phyloP scores from a whole-genome alignment of 1,140 invertebrate genomes.

The Meloidogyne hapla region DNA sequence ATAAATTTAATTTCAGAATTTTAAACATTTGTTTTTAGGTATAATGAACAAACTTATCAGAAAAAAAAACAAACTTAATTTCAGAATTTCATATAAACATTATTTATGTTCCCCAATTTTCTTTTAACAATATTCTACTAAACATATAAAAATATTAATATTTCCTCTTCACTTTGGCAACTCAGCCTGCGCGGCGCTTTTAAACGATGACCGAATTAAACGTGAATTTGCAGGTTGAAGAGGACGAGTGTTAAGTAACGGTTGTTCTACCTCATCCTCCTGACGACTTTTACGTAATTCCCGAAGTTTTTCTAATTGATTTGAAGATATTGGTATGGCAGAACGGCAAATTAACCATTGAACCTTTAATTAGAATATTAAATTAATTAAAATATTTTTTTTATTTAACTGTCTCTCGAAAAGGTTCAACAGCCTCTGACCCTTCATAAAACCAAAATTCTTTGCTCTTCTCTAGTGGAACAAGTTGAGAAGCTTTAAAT shows the following conservation, averaged over 20 bases:
- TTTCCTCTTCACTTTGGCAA: conserved; percentile 27
- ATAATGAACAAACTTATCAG: too few species aligned
- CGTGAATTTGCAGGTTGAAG: conserved; percentile 47
- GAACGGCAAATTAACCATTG: conserved; percentile 63
- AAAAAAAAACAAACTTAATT: background rate
- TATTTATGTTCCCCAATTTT: background rate
- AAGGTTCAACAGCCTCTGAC: conserved; percentile 60
- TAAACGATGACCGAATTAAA: conserved; percentile 50
- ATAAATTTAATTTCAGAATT: background rate
- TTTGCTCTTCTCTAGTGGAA: conserved; percentile 59
- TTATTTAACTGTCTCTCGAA: conserved; percentile 47
- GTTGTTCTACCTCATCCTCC: conserved; percentile 62
- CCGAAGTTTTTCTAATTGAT: conserved; percentile 58
- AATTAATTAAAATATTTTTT: background rate
- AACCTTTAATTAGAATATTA: conserved; percentile 18
- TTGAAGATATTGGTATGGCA: conserved; percentile 61
- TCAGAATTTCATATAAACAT: background rate
- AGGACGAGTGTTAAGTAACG: conserved; percentile 51
- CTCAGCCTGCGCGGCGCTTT: conserved; percentile 51
- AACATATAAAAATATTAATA: background rate
- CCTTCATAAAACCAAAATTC: conserved; percentile 64
- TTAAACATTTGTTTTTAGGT: too few species aligned
- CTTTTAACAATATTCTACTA: too few species aligned
- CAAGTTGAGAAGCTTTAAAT: conserved; percentile 37
- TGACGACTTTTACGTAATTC: conserved; percentile 43